Base-by-base conservation (phyloP, 2,888 invertebrate species). In the Taphrorychus bicolor region DNA sequence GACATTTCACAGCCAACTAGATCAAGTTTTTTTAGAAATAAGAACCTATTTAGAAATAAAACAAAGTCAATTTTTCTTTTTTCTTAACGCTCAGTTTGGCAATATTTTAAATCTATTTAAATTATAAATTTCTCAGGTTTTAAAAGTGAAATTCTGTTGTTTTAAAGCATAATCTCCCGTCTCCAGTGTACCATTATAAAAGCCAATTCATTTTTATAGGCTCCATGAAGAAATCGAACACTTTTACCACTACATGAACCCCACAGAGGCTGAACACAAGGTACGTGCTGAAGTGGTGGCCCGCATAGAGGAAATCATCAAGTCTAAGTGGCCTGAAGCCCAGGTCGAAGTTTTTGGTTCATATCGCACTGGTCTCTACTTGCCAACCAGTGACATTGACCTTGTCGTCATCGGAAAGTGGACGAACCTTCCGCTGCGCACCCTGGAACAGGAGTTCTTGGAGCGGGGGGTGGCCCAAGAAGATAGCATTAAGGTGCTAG, bases 271-370 rank as follows among this genome's bases (percentile, higher is more conserved):
- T 76, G 98, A 99, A 82, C 94, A 95, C 83, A 86, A 88, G 79
- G 90, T 98, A 82, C 88, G 98, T 70, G 87, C 92, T 60, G 91
- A 92, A 77, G 97, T 98, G 70, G 94, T 97, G 74, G 88, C 89
- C 77, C 89, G 95, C 77, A 97, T 98, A 81, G 91, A 93, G 79
- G 86, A 88, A 76, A 93, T 95, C 71, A 94, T 98, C 79, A 86
- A 90, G 73, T 87, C 91, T 77, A 87, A 97, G 77, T 98, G 97
- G 96, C 95, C 95, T 68, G 91, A 93, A 80, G 95, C 97, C 67
- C 87, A 93, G 82, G 97, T 98, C 73, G 96, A 98, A 85, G 93
- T 98, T 78, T 99, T 98, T 86, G 98, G 98, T 78, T 97, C 97
- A 79, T 98, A 97, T 85, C 90, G 95, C 76, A 98, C 98, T 71